Evolutionary conservation across 2,888 invertebrate species (phyloP).

Genomic region (Chydorus sphaericus): DNA sequence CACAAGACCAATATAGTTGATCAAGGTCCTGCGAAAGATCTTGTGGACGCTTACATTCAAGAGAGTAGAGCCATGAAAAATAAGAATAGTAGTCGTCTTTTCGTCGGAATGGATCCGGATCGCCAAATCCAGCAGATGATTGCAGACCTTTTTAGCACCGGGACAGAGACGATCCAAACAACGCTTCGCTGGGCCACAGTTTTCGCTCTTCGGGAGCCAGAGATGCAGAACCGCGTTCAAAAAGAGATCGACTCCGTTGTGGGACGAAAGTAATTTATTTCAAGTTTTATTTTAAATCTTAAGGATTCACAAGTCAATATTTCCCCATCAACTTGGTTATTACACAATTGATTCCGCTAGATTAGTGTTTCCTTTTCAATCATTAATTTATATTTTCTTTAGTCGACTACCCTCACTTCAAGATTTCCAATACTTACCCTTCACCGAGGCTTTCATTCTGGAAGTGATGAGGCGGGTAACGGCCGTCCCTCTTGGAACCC

Average conservation of each 20-base stretch:
- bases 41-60: slow-evolving; percentile 69
- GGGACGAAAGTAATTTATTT: no score
- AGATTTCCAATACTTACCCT: slow-evolving; percentile 64
- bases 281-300: no score
- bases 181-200: slow-evolving; percentile 76
- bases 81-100: no score
- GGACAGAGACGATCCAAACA: slow-evolving; percentile 86
- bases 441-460: slow-evolving; percentile 72
- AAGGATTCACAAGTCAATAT: no score
- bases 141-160: slow-evolving; percentile 79
- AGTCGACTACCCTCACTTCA: slow-evolving; percentile 57
- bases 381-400: no score
- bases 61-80: no score
- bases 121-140: slow-evolving; percentile 81
- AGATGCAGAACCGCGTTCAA: slow-evolving; percentile 62
- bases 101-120: slow-evolving; percentile 76
- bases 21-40: no score
- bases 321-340: no score
- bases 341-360: no score
- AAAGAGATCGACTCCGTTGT: slow-evolving; percentile 65
- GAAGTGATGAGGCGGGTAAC: slow-evolving; percentile 74
- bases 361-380: no score
- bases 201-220: slow-evolving; percentile 72
- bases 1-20: no score
- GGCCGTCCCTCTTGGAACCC: slow-evolving; percentile 80